phyloP scores from a whole-genome alignment of 2,113 vertebrate species.

The Meriones unguiculatus region DNA sequence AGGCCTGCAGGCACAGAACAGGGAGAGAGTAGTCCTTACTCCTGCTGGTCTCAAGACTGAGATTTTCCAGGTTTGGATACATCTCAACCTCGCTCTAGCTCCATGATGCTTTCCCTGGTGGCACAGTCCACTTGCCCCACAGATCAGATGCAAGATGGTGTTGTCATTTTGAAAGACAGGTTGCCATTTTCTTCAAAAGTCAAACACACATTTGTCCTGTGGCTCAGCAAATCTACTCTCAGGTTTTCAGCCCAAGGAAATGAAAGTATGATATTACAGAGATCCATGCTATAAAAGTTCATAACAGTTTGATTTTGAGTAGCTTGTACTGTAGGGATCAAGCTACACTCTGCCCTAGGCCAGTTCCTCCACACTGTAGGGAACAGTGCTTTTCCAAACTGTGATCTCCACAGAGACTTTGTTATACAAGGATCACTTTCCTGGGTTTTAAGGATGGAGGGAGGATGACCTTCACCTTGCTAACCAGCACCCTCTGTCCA shows the following conservation, averaged over 20 bases:
- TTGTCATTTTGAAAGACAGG: neutral
- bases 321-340: no score
- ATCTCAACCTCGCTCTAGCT: no score
- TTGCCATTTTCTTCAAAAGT: neutral
- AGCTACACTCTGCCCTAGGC: neutral
- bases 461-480: neutral
- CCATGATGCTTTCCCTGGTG: no score
- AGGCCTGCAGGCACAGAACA: no score
- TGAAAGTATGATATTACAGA: neutral
- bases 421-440: neutral
- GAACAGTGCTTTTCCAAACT: neutral
- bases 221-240: neutral
- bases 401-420: neutral
- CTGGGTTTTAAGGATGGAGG: neutral
- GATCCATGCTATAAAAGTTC: neutral
- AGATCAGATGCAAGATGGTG: neutral
- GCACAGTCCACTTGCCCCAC: no score
- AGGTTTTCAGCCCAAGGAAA: neutral
- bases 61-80: no score
- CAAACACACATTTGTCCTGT: neutral
- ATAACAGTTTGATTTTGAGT: no score
- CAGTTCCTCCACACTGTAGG: neutral
- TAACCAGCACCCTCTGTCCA: neutral
- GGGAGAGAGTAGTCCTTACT: no score
- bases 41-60: no score